Conservation (phyloP, 2,888 invertebrate species). For the Nymphalis polychloros region DNA sequence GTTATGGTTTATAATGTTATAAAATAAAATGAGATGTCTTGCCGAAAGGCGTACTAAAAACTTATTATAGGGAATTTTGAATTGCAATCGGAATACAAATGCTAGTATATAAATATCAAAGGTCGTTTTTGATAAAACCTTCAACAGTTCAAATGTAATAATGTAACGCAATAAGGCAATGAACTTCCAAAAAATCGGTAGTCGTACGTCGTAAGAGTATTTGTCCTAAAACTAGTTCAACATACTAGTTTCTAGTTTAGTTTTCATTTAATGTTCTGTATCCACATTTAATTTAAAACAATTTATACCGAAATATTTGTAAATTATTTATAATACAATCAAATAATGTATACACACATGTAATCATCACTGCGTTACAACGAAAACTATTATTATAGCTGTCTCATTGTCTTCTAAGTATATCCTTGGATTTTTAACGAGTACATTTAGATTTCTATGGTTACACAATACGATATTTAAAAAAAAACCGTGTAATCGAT, state of each 20-base stretch:
- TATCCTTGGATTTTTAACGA: constrained; percentile 2
- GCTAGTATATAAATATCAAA: constrained; percentile 18
- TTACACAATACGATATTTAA: constrained; percentile 30
- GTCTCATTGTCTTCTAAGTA: background rate
- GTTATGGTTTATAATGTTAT: constrained; percentile 56
- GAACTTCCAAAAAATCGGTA: too few relatives aligned
- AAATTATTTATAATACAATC: background rate
- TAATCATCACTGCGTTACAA: background rate
- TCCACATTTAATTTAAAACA: too few relatives aligned
- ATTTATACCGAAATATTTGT: too few relatives aligned
- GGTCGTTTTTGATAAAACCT: background rate
- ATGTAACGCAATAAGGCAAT: too few relatives aligned
- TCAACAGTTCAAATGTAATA: constrained; percentile 4
- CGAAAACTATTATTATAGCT: background rate
- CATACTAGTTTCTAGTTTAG: too few relatives aligned
- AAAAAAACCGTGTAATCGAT: constrained; percentile 65
- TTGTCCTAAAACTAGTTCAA: too few relatives aligned
- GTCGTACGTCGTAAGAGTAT: too few relatives aligned
- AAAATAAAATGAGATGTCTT: constrained; percentile 33
- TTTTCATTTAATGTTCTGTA: too few relatives aligned
- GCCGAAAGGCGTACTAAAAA: constrained; percentile 33
- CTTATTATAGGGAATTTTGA: constrained; percentile 27
- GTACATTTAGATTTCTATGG: constrained; percentile 19
- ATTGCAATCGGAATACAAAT: constrained; percentile 19
- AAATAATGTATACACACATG: background rate